phyloP scores from a whole-genome alignment of 2,797 vertebrate species.

The Setipinna tenuifilis region DNA sequence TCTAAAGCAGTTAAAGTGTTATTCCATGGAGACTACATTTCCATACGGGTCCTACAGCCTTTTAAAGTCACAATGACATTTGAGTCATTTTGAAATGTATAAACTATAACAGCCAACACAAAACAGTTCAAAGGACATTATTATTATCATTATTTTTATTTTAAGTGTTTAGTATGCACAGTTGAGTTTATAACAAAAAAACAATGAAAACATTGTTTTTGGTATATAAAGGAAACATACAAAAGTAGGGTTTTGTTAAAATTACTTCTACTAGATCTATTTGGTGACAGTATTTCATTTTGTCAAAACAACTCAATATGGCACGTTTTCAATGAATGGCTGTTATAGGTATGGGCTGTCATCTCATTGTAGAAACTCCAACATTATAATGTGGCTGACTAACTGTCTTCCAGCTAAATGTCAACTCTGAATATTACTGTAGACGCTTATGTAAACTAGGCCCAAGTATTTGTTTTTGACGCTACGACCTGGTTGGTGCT shows the following conservation, averaged over 20 bases:
- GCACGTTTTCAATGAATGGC: too few species aligned
- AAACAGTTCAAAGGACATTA: not conserved
- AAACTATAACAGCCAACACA: not conserved
- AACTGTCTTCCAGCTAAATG: not conserved
- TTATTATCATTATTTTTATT: too few species aligned
- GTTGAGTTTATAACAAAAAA: too few species aligned
- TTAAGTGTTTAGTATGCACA: too few species aligned
- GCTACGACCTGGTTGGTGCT: not conserved
- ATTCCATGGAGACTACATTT: constrained; percentile 39
- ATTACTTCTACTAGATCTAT: not conserved
- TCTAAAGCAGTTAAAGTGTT: constrained; percentile 43
- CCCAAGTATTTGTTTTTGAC: not conserved
- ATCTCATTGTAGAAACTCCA: too few species aligned
- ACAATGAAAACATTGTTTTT: too few species aligned
- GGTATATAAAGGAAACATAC: too few species aligned
- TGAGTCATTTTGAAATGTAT: not conserved
- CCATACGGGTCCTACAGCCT: constrained; percentile 16
- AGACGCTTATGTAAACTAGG: not conserved
- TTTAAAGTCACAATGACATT: not conserved
- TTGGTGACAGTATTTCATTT: not conserved
- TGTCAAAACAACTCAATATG: too few species aligned
- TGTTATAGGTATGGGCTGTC: too few species aligned
- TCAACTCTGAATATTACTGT: not conserved
- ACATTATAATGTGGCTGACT: not conserved
- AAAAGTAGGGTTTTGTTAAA: too few species aligned